Percentiles rank a stretch among this genome's conserved stretches.
Conservation (phyloP, 2,797 vertebrate genomes). For the Euphonia xanthogaster region DNA sequence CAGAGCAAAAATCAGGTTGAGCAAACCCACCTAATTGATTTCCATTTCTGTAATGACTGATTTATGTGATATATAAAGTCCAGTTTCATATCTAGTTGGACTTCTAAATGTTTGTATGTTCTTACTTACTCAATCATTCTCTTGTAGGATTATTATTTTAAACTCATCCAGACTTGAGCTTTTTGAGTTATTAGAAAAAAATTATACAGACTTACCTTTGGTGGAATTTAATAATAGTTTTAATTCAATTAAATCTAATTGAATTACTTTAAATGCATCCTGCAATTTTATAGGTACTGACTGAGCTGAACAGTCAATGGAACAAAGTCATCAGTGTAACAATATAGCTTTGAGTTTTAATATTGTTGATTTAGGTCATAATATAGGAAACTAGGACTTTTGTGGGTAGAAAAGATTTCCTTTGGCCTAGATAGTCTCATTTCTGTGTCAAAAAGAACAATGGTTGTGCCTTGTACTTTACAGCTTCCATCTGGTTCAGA, state of each 20-base stretch:
- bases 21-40: constrained; percentile 35
- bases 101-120: constrained; percentile 45
- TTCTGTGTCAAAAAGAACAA: background rate
- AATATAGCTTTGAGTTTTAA: constrained; percentile 8
- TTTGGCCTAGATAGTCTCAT: background rate
- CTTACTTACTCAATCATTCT: constrained; percentile 64
- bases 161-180: constrained; percentile 70
- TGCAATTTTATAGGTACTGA: constrained; percentile 64
- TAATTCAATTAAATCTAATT: constrained; percentile 70
- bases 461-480: background rate
- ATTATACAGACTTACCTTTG: constrained; percentile 57
- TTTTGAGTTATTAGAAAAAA: constrained; percentile 71
- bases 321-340: constrained; percentile 7
- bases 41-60: constrained; percentile 65
- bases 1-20: constrained; percentile 46
- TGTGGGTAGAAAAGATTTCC: background rate
- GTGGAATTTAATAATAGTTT: constrained; percentile 65
- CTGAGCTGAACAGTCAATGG: constrained; percentile 8
- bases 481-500: background rate
- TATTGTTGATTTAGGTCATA: constrained; percentile 13
- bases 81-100: constrained; percentile 34
- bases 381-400: constrained; percentile 16
- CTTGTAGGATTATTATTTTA: constrained; percentile 68
- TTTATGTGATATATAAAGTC: constrained; percentile 58
- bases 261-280: constrained; percentile 62